These are phyloP conservation scores for Turritopsis rubra DNA, from an alignment of 30 jellyfish, hydroid and myxozoan species.

Conservation along the genomic window DNA sequence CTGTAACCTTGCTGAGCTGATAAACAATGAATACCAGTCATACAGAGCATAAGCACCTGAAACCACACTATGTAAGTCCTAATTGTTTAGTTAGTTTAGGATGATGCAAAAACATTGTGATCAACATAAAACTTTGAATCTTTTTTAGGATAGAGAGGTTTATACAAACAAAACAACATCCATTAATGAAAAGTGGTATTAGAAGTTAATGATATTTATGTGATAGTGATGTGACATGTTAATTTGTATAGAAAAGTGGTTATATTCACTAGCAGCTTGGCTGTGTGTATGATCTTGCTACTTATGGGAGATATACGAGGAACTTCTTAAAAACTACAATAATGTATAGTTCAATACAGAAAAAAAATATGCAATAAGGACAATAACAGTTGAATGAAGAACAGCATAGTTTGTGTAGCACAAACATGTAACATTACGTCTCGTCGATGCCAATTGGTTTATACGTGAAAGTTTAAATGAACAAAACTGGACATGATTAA, in stretches of 20 bases:
- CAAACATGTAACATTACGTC: background rate
- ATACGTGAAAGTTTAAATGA: background rate
- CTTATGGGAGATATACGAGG: background rate
- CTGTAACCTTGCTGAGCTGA: background rate
- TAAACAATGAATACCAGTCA: background rate
- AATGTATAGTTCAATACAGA: too few species aligned
- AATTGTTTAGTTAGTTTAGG: background rate
- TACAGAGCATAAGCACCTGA: background rate
- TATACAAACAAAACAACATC: background rate
- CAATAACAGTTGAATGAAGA: background rate
- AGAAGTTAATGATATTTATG: background rate
- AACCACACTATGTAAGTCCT: background rate
- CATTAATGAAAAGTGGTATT: background rate
- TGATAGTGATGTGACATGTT: background rate
- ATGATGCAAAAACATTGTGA: background rate
- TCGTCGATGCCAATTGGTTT: background rate
- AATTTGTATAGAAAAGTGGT: background rate
- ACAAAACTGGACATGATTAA: background rate
- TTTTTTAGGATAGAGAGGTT: background rate
- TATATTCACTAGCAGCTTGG: background rate
- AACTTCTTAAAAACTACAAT: too few species aligned
- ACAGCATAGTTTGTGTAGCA: background rate
- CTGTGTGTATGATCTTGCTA: background rate
- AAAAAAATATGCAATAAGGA: background rate
- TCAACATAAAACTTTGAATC: background rate